These are phyloP conservation scores for Drosophila birchii DNA, from an alignment of 2,888 invertebrate species.

Conservation along the genomic window DNA sequence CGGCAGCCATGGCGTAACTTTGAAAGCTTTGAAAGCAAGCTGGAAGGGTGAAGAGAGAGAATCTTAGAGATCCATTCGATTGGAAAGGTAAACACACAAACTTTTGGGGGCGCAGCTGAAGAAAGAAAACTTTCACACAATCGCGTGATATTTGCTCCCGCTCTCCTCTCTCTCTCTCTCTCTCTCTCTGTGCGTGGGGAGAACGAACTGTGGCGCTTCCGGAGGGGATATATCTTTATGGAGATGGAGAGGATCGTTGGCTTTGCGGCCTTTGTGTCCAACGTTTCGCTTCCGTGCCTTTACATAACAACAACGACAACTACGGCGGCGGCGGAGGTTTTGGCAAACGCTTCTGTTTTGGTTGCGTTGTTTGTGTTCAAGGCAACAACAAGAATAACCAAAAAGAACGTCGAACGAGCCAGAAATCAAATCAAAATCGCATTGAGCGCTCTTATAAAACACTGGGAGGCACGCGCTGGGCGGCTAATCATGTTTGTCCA, in stretches of 20 bases:
- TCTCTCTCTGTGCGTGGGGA: not conserved
- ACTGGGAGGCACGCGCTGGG: slow-evolving; percentile 36
- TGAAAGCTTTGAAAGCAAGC: no score
- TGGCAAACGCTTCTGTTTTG: slow-evolving; percentile 19
- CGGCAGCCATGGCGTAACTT: slow-evolving; percentile 13
- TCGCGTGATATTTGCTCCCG: slow-evolving; percentile 26
- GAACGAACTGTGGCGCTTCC: slow-evolving; percentile 14
- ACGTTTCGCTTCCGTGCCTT: slow-evolving; percentile 37
- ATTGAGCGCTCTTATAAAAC: slow-evolving; percentile 37
- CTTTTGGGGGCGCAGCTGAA: slow-evolving; percentile 11
- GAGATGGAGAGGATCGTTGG: slow-evolving; percentile 10
- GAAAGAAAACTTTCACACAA: slow-evolving; percentile 33
- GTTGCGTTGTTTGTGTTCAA: slow-evolving; percentile 7
- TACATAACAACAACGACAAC: slow-evolving; percentile 40
- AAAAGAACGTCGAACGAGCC: slow-evolving; percentile 4
- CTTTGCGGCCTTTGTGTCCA: slow-evolving; percentile 31
- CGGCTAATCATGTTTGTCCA: slow-evolving; percentile 41
- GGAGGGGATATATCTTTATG: slow-evolving; percentile 6
- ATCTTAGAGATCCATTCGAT: not conserved
- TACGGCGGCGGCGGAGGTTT: slow-evolving; percentile 3
- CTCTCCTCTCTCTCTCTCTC: slow-evolving; percentile 10
- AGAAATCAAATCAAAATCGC: slow-evolving; percentile 25
- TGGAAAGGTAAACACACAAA: slow-evolving; percentile 23
- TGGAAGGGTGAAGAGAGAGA: not conserved
- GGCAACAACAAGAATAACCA: not conserved